phyloP scores from a whole-genome alignment of 2,797 vertebrate genomes.

The Pseudotriccus pelzelni region DNA sequence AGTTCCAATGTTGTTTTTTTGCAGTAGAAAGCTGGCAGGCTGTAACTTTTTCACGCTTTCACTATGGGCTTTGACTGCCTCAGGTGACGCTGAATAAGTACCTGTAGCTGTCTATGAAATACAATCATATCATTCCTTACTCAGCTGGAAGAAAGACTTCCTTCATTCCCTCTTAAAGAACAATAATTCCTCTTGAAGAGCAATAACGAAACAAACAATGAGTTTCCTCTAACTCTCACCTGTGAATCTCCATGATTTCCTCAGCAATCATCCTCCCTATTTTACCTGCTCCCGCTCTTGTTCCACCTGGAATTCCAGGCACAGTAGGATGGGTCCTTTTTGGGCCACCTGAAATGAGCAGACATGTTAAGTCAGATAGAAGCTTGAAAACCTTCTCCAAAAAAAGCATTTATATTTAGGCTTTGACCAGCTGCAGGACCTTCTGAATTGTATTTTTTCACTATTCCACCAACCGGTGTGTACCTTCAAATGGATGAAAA shows the following conservation, averaged over 20 bases:
- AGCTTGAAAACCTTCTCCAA: background rate
- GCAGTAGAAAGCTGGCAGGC: background rate
- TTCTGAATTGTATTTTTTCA: background rate
- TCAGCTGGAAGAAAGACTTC: background rate
- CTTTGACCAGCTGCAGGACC: background rate
- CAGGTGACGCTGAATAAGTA: background rate
- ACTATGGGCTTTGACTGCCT: background rate
- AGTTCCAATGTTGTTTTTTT: background rate
- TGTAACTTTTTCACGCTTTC: background rate
- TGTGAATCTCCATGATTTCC: constrained; percentile 99
- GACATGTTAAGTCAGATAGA: background rate
- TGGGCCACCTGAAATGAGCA: constrained; percentile 81
- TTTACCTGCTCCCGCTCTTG: constrained; percentile 94
- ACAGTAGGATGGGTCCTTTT: constrained; percentile 90
- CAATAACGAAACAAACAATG: background rate
- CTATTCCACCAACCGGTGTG: background rate
- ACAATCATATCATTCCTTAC: background rate
- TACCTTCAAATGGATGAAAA: background rate
- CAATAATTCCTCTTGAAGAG: background rate
- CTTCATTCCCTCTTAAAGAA: background rate
- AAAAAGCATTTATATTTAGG: background rate
- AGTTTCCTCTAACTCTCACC: constrained; percentile 74
- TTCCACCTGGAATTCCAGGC: constrained; percentile 95
- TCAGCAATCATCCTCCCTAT: constrained; percentile 99
- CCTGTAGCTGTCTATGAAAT: background rate